Evolutionary conservation across 2,113 vertebrate genomes (phyloP).

Genomic region (Gymnocephalus cernua): DNA sequence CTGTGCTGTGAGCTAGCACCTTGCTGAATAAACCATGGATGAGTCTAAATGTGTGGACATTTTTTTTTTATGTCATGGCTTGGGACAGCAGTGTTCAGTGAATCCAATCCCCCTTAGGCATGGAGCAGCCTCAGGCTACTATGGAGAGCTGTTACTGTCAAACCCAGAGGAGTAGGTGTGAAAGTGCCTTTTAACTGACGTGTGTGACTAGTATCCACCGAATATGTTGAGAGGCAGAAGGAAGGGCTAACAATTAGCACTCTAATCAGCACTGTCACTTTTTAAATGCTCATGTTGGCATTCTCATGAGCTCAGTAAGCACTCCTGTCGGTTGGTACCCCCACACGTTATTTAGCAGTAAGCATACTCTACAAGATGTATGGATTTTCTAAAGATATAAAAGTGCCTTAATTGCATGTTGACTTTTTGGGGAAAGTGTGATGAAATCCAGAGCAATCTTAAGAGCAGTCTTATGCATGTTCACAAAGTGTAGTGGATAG

Average conservation of each 20-base stretch:
- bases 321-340: constrained; percentile 1
- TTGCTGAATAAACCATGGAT: constrained; percentile 66
- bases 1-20: constrained; percentile 38
- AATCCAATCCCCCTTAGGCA: constrained; percentile 46
- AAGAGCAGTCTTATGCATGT: constrained; percentile 5
- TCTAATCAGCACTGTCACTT: constrained; percentile 38
- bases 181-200: constrained; percentile 22
- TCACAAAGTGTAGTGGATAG: constrained; percentile 29
- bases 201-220: constrained; percentile 4
- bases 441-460: constrained; percentile 74
- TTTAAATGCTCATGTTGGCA: constrained; percentile 15
- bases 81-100: constrained; percentile 36
- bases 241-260: constrained; percentile 33
- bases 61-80: constrained; percentile 60
- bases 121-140: constrained; percentile 60
- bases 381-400: constrained; percentile 42
- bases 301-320: constrained; percentile 34
- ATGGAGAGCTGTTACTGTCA: constrained; percentile 46
- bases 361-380: constrained; percentile 5
- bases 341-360: constrained; percentile 9
- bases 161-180: constrained; percentile 39
- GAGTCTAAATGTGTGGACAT: constrained; percentile 48
- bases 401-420: constrained; percentile 53
- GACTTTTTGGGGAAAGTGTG: constrained; percentile 56
- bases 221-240: not conserved